Conservation (phyloP, 2,888 invertebrate genomes). For the Eurois occulta region DNA sequence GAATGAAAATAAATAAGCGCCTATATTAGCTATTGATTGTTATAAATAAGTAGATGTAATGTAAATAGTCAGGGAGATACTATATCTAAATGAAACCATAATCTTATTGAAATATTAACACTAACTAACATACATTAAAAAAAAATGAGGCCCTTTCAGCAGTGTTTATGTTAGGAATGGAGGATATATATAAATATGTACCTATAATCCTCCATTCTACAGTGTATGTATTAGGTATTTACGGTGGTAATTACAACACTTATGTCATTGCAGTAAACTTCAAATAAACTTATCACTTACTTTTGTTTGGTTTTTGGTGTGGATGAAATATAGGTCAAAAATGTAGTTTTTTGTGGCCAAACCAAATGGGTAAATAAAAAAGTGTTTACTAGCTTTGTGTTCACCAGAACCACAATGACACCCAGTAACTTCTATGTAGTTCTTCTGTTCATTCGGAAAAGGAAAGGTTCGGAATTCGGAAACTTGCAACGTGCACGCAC, state of each 20-base stretch:
- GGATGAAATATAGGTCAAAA: not conserved
- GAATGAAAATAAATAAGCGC: constrained; percentile 57
- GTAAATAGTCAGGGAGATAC: not conserved
- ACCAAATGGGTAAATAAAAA: not conserved
- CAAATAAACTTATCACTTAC: not conserved
- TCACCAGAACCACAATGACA: not conserved
- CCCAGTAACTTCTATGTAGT: not conserved
- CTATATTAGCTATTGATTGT: not conserved
- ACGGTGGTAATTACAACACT: not conserved
- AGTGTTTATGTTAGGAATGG: not conserved
- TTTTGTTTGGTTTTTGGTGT: not conserved
- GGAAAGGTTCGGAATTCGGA: not conserved
- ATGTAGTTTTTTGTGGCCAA: not conserved
- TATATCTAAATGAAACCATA: not conserved
- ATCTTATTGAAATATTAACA: not conserved
- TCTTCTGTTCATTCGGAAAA: not conserved
- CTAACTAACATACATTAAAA: too few species aligned
- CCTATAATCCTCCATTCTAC: not conserved
- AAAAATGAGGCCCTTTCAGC: not conserved
- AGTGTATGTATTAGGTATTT: not conserved
- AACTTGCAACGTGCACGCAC: not conserved
- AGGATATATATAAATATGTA: not conserved
- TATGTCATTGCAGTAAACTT: not conserved
- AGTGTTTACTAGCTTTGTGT: not conserved
- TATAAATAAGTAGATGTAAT: not conserved